These are phyloP conservation scores for Cephalotes varians DNA, from an alignment of 2,888 invertebrate genomes.

Conservation along the genomic window DNA sequence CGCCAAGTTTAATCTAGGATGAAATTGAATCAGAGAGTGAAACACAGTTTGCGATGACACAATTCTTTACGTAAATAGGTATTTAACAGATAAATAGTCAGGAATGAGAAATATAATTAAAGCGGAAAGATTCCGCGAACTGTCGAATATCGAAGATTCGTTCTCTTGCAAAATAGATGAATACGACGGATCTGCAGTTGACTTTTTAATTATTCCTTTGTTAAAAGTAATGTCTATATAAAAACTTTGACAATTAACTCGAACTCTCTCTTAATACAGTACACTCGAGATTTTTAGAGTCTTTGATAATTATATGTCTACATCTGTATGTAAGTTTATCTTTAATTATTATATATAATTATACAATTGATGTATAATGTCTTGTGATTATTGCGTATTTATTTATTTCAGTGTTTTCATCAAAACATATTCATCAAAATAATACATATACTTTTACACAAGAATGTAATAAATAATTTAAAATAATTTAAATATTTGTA, in stretches of 20 bases:
- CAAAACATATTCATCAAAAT: neutral
- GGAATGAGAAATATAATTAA: conserved; percentile 6
- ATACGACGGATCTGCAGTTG: neutral
- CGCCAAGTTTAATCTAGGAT: conserved; percentile 30
- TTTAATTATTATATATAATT: neutral
- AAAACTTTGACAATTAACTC: neutral
- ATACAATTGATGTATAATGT: neutral
- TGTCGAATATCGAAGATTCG: neutral
- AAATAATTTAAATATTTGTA: neutral
- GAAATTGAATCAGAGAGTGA: conserved; percentile 16
- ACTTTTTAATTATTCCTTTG: conserved; percentile 24
- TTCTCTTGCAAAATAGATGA: conserved; percentile 8
- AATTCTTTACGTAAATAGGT: conserved; percentile 25
- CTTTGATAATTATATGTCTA: no score
- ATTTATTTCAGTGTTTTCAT: neutral
- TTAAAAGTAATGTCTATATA: neutral
- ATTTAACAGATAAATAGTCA: no score
- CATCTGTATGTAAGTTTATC: no score
- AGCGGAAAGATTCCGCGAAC: neutral
- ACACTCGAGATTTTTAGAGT: neutral
- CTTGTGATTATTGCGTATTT: neutral
- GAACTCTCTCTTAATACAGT: neutral
- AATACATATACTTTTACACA: neutral
- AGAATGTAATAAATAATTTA: neutral
- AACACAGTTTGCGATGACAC: conserved; percentile 15